Evolutionary conservation across 2,113 vertebrate species (phyloP), one percentile per base, ranked within the genome.

Genomic region (Gnathonemus longibarbis): DNA sequence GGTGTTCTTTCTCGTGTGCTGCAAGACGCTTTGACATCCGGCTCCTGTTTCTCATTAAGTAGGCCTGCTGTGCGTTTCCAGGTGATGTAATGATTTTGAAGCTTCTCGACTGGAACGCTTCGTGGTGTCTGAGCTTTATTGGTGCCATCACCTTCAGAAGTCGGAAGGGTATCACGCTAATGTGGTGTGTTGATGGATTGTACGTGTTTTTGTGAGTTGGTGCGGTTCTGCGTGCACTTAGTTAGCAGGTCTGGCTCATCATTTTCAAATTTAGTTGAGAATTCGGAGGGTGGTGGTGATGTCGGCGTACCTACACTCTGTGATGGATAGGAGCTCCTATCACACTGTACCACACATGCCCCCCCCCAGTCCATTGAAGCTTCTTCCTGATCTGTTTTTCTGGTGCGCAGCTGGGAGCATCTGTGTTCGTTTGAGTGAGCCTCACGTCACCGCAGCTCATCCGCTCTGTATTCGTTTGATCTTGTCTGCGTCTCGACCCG

Each of bases 261-360:
- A 27, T 31, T 70, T 31, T 70, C 62, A 31, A 27, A 31, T 31
- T 13, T 70, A 4, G 27, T 27, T 13, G 1, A 70, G 27, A 70
- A 31, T 27, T 13, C 1, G 27, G n/a, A 27, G 62, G 62, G 10
- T 9, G 62, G 62, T 31, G n/a, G 6, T 45, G 42, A 19, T 31
- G 77, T 6, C 8, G 0, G 39, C 17, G 35, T 84, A 56, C 88
- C 74, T 84, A 84, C 88, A 89, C 35, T 21, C 70, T 42, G 91
- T 48, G 5, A 62, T 2, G 17, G 62, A 45, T 2, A 8, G 87
- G 87, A 77, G 5, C 86, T 53, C 50, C 88, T 74, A 74, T 93
- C 93, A 89, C 91, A 90, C 92, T 91, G 87, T 80, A 45, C 88
- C 91, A 48, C 91, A 92, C 42, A 62, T 91, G 89, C 90, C 48